Evolutionary conservation across 2,113 vertebrate species (phyloP), one percentile per base, ranked within the genome.

Genomic region (Lontra canadensis): DNA sequence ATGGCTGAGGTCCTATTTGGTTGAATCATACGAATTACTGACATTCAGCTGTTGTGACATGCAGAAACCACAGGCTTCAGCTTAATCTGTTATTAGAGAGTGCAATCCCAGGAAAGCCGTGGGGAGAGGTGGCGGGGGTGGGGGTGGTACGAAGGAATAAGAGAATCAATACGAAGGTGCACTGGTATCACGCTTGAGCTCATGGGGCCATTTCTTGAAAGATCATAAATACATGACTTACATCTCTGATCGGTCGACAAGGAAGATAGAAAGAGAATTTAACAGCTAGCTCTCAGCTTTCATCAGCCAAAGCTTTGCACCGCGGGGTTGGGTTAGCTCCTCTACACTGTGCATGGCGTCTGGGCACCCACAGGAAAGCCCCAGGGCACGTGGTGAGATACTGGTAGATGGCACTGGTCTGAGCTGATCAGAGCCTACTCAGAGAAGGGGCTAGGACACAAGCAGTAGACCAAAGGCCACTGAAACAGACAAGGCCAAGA

Each of bases 41-140:
- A 95, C 85, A 93, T 79, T 61, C 59, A 80, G 63, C 69, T 52
- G 20, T 85, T 92, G 52, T 87, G 59, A 78, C 80, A 86, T 34
- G 55, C 6, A 73, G 61, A 94, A 87, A 55, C 6, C 76, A 74
- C 21, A 59, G 9, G 20, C 26, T 59, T 88, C 44, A 84, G 26
- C 31, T 47, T 88, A 44, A 21, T 69, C 57, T 0, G 18, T 69
- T 88, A 81, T 82, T 90, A 94, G 21, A 89, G 34, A 90, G 26
- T 82, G 8, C 52, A 83, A 73, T 73, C 34, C 73, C 80, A 61
- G 25, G 29, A 69, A 79, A 90, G 29, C 31, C 83, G 18, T 3
- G 57, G 34, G 44, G n/a, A 80, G 34, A 20, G 13, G 44, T 78
- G 44, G 14, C 29, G 17, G 42, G 80, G 26, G 52, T 0, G 52